phyloP scores from a whole-genome alignment of 2,113 vertebrate species.

The Macquaria australasica region DNA sequence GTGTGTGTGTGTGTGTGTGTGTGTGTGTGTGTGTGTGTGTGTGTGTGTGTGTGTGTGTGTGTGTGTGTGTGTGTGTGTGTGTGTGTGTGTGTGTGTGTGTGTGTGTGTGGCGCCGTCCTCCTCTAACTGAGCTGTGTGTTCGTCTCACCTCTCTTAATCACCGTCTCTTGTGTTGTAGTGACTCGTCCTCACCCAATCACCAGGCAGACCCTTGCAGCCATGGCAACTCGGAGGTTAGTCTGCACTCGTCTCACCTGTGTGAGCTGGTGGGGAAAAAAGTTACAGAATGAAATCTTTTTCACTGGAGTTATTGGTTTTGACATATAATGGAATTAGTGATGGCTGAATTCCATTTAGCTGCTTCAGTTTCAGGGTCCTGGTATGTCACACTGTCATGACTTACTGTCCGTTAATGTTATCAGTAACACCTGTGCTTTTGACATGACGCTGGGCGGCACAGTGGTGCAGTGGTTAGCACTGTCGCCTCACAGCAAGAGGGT shows the following conservation, averaged over 20 bases:
- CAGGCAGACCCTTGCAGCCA: conserved; percentile 90
- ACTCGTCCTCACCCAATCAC: conserved; percentile 96
- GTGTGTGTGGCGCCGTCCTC: no score
- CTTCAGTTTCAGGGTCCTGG: not conserved
- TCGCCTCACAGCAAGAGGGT: no score
- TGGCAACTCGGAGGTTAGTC: conserved; percentile 88
- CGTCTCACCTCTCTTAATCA: not conserved
- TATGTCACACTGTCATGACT: not conserved
- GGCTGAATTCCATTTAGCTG: not conserved
- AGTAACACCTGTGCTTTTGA: not conserved
- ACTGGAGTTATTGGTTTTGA: not conserved
- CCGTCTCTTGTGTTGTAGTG: conserved; percentile 80
- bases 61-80: not conserved
- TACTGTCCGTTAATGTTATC: not conserved
- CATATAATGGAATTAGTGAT: not conserved
- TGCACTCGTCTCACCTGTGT: not conserved
- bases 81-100: not conserved
- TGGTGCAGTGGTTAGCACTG: no score
- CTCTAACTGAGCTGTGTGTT: not conserved
- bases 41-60: not conserved
- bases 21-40: not conserved
- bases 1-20: conserved; percentile 69
- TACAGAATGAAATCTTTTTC: not conserved
- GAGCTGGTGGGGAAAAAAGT: not conserved
- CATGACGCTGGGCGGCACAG: no score